Evolutionary conservation across 2,113 vertebrate genomes (phyloP).

Genomic region (Otocyon megalotis): DNA sequence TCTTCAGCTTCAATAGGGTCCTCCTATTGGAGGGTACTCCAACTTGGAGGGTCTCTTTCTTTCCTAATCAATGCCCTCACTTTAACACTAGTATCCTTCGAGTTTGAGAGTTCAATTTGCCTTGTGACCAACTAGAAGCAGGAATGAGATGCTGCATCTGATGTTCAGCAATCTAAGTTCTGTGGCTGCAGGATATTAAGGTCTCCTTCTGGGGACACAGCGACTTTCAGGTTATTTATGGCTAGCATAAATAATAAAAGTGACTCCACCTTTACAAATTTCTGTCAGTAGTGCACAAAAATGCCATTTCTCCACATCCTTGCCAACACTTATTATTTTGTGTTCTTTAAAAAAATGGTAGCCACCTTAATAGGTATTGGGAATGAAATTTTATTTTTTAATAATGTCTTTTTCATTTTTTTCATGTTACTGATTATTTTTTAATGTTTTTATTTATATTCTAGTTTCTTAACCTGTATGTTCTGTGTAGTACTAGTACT

Average conservation of each 20-base stretch:
- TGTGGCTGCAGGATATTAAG: neutral
- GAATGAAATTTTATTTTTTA: neutral
- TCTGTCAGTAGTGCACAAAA: too few relatives aligned
- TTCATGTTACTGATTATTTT: neutral
- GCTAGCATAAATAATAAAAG: too few relatives aligned
- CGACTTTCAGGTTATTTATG: too few relatives aligned
- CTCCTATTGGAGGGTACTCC: fast-evolving
- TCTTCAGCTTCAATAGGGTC: neutral
- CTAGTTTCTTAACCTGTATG: too few relatives aligned
- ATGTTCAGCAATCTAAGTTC: neutral
- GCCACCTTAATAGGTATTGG: neutral
- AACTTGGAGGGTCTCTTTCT: neutral
- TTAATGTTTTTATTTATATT: neutral
- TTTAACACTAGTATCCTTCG: neutral
- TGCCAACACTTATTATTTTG: neutral
- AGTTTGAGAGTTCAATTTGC: neutral
- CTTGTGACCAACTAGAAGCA: neutral
- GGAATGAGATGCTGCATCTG: neutral
- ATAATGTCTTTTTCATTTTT: neutral
- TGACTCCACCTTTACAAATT: neutral
- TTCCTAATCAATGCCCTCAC: neutral
- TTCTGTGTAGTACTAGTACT: too few relatives aligned
- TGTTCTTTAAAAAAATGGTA: neutral
- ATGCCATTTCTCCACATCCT: neutral
- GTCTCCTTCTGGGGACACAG: neutral